Percentiles rank a stretch among this genome's conserved stretches.
phyloP scores from a whole-genome alignment of 2,797 vertebrate species.

The Erpetoichthys calabaricus region DNA sequence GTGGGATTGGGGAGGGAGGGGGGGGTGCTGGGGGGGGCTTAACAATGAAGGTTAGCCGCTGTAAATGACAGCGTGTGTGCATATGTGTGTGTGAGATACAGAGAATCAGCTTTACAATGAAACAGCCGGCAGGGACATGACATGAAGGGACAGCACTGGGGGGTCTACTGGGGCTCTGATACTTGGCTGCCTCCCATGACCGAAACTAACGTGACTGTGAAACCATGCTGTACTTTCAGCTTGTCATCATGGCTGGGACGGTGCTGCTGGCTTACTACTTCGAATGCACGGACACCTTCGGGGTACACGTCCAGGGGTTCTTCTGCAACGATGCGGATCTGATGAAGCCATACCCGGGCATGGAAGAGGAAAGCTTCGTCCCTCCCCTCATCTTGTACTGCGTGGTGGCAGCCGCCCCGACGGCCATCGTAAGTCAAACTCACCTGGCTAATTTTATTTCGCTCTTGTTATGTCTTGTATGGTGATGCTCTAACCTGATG shows the following conservation, averaged over 20 bases:
- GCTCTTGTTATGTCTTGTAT: no score
- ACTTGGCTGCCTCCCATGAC: conserved; percentile 18
- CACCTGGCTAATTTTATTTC: not conserved
- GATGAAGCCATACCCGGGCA: conserved; percentile 91
- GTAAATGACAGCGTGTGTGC: no score
- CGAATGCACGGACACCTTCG: conserved; percentile 88
- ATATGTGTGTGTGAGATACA: conserved; percentile 22
- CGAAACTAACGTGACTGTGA: conserved; percentile 38
- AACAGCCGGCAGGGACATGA: conserved; percentile 2
- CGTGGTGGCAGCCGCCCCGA: conserved; percentile 80
- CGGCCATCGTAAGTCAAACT: conserved; percentile 71
- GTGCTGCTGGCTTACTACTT: conserved; percentile 94
- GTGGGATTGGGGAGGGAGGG: conserved; percentile 28
- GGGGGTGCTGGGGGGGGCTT: conserved; percentile 14
- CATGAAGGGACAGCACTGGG: conserved; percentile 20
- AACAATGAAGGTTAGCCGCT: no score
- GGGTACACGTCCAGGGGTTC: conserved; percentile 92
- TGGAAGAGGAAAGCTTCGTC: conserved; percentile 83
- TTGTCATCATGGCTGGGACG: conserved; percentile 94
- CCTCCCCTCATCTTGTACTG: conserved; percentile 88
- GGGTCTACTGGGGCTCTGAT: conserved; percentile 22
- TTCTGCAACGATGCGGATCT: conserved; percentile 93
- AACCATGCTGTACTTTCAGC: conserved; percentile 79
- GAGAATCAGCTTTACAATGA: not conserved
- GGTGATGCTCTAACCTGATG: not conserved